Conservation (phyloP, 2,888 invertebrate species). For the Mantis religiosa region DNA sequence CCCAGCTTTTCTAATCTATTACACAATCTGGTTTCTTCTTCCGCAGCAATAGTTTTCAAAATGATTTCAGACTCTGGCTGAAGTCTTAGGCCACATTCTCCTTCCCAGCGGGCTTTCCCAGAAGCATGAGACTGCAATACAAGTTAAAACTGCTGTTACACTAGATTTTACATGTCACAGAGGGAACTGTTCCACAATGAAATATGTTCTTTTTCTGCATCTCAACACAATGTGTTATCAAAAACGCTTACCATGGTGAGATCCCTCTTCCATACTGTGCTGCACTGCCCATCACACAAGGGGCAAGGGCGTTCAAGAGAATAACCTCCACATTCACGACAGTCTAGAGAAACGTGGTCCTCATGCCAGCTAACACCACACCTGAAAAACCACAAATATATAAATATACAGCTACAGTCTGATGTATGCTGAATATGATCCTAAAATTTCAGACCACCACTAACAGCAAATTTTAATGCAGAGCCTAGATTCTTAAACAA, state of each 20-base stretch:
- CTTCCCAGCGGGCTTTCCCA: conserved; percentile 68
- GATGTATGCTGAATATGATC: too few relatives aligned
- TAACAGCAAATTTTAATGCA: too few relatives aligned
- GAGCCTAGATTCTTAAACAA: too few relatives aligned
- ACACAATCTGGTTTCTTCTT: conserved; percentile 42
- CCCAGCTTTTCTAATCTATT: conserved; percentile 41
- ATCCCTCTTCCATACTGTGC: conserved; percentile 69
- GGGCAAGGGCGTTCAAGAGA: conserved; percentile 71
- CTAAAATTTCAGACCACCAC: too few relatives aligned
- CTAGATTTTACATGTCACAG: too few relatives aligned
- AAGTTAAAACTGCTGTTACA: conserved; percentile 21
- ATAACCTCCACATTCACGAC: conserved; percentile 76
- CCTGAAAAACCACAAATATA: conserved; percentile 40
- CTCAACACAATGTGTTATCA: neutral
- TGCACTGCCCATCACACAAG: conserved; percentile 69
- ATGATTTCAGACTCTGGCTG: conserved; percentile 35
- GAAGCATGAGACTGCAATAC: conserved; percentile 63
- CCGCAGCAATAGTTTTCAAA: conserved; percentile 39
- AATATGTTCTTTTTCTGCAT: neutral
- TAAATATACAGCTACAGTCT: neutral
- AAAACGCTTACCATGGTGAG: conserved; percentile 61
- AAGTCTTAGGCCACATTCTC: conserved; percentile 54
- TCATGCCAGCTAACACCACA: conserved; percentile 79
- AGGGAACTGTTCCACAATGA: neutral
- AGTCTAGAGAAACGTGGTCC: conserved; percentile 71